Evolutionary conservation across 2,113 vertebrate species (phyloP), one percentile per base, ranked within the genome.

Genomic region (Pollachius pollachius): DNA sequence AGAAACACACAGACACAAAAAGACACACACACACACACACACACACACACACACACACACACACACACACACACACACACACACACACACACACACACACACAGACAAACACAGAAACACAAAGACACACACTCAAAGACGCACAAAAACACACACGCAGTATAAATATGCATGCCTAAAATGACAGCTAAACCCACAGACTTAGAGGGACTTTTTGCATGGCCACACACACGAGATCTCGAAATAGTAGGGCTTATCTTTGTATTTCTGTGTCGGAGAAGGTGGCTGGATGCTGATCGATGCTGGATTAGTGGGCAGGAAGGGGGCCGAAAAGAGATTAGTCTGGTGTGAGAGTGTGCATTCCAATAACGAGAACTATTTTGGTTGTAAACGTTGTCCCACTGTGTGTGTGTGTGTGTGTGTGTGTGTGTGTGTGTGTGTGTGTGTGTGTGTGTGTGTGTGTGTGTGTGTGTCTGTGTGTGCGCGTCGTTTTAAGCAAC

Each of bases 311-410:
- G 79, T 77, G 34, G 54, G 70, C 83, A 82, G 87, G 84, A 87
- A 84, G 81, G 74, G 83, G 82, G 84, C 73, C 80, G 81, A 74
- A 74, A 85, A 80, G 79, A 81, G 87, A 89, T 90, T 89, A 84
- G 67, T 3, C 65, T 73, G 84, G 81, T 88, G 62, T 70, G 71
- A 57, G 80, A 87, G 62, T 70, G 71, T 67, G 52, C 41, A 48
- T 48, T 48, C 41, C 41, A 48, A 48, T 48, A 48, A 48, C 9
- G 41, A 48, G 41, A 11, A 9, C 41, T 48, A 48, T 48, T 48
- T 48, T 5, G 41, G 41, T 48, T 48, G 41, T 7, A 7, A 37
- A 15, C 15, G 16, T 2, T 30, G 30, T 30, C 2, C 0, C 27
- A 27, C 0, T 30, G 3, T 30, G 4, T 30, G 30, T 30, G 30